Evolutionary conservation across 2,113 vertebrate species (phyloP).

Genomic region (Charina bottae): DNA sequence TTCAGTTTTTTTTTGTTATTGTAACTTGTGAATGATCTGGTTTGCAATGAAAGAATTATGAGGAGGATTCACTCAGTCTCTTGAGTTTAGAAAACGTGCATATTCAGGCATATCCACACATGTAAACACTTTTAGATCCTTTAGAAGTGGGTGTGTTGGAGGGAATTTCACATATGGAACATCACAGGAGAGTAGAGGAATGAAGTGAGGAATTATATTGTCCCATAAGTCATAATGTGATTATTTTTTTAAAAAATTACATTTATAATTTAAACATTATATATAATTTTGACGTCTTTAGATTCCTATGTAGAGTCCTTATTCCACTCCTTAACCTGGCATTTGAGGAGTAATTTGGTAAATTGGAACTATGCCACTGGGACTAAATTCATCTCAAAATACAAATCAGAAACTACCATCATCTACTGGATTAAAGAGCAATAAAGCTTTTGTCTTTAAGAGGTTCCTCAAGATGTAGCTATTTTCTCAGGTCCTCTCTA

Average conservation of each 20-base stretch:
- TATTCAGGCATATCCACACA: neutral
- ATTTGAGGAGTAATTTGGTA: neutral
- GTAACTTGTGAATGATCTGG: constrained; percentile 8
- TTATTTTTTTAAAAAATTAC: neutral
- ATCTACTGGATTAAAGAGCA: neutral
- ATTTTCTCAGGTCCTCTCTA: neutral
- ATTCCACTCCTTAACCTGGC: neutral
- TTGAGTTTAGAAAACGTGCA: neutral
- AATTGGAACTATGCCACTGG: neutral
- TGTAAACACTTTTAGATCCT: neutral
- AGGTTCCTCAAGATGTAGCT: neutral
- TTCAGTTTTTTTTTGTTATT: constrained; percentile 40
- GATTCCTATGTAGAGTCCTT: neutral
- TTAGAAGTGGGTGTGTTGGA: neutral
- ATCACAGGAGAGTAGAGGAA: neutral
- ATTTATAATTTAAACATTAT: neutral
- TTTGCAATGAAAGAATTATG: neutral
- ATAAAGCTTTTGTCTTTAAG: neutral
- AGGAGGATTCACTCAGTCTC: neutral
- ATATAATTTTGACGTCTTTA: neutral
- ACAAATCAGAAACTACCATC: neutral
- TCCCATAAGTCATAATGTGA: neutral
- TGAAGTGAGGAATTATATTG: neutral
- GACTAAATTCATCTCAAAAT: neutral
- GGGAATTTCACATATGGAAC: neutral